Percentiles rank a stretch among this genome's conserved stretches.
Evolutionary conservation across 2,888 invertebrate genomes (phyloP).

Genomic region (Acleris sparsana): DNA sequence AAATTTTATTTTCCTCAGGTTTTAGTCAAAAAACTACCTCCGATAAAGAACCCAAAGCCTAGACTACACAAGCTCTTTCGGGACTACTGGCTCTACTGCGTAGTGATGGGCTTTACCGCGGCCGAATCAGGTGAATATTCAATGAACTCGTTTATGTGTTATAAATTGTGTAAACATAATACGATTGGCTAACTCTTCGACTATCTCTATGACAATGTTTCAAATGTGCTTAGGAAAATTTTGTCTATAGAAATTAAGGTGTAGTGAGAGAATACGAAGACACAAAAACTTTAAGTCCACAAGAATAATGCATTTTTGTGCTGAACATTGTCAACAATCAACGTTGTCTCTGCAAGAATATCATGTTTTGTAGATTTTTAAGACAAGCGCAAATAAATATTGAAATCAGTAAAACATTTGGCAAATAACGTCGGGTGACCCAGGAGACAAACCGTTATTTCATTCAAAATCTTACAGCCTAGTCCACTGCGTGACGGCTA

Average conservation of each 20-base stretch:
- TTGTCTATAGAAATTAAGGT: not conserved
- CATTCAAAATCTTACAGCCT: too few species aligned
- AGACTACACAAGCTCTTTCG: constrained; percentile 97
- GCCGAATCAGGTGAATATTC: constrained; percentile 85
- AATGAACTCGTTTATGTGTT: not conserved
- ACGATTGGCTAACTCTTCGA: constrained; percentile 15
- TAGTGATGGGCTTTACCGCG: constrained; percentile 98
- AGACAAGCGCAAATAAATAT: too few species aligned
- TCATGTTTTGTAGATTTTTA: too few species aligned
- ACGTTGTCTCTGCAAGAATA: too few species aligned
- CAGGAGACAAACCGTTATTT: too few species aligned
- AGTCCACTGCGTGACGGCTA: too few species aligned
- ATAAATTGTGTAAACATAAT: not conserved
- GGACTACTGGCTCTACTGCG: constrained; percentile 99
- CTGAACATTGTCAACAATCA: too few species aligned
- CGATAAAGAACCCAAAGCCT: constrained; percentile 95
- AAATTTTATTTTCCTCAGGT: constrained; percentile 63
- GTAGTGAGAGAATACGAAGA: too few species aligned
- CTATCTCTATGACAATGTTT: constrained; percentile 21
- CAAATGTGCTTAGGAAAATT: constrained; percentile 1
- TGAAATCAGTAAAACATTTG: too few species aligned
- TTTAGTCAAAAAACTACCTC: constrained; percentile 92
- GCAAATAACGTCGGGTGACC: too few species aligned
- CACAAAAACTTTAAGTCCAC: too few species aligned
- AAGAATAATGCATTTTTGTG: too few species aligned